Evolutionary conservation across 2,797 vertebrate genomes (phyloP), one percentile per base, ranked within the genome.

Genomic region (Oophaga sylvatica): DNA sequence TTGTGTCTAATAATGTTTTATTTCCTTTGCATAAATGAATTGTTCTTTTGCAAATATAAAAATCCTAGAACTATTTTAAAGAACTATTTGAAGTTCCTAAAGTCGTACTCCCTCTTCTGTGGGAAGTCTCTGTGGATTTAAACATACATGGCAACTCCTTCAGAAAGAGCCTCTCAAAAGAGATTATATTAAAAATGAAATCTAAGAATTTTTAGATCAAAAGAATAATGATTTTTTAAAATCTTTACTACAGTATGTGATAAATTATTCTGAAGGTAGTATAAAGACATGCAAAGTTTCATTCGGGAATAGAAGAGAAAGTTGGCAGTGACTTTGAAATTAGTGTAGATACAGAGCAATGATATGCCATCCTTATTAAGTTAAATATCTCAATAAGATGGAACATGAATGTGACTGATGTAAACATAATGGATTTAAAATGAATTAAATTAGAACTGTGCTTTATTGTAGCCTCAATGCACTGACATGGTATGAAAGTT

Each of bases 171-270:
- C 90, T 92, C 91, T 93, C 90, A 87, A 92, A 94, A 93, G 93
- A 94, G 83, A 85, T 94, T 91, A 56, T 95, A 95, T 96, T 95
- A 95, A 96, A 96, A 92, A 93, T 95, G 92, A 94, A 95, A 94
- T 93, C 94, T 90, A 95, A 94, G 93, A 95, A 94, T 93, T 95
- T 95, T 94, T 94, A 94, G 93, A 96, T 95, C 93, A 95, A 95
- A 96, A 94, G 92, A 85, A 92, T 93, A 94, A 94, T 93, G 92
- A 93, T 95, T 94, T 94, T 95, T 95, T 93, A 0, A 93, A 94
- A 94, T 93, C 92, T 95, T 95, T 94, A 93, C 93, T 91, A 81
- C 60, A 88, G 83, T 67, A 91, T 93, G 91, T 93, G 93, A 95
- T 95, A 94, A 95, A 95, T 95, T 95, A 95, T 94, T 95, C 93